Conservation (phyloP, 2,113 vertebrate species). For the Vulpes vulpes region DNA sequence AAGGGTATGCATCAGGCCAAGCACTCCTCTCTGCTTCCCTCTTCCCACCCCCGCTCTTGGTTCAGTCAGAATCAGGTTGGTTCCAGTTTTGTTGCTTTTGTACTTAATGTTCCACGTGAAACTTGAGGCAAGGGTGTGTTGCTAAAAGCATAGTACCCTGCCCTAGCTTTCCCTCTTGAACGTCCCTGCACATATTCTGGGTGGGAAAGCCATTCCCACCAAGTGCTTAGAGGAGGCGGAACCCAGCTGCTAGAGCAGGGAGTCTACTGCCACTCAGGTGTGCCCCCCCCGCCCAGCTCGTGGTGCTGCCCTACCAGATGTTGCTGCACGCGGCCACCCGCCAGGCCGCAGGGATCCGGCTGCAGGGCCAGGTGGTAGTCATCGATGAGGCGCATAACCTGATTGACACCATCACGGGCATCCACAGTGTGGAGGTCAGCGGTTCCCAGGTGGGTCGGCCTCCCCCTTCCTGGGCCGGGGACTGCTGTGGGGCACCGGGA, state of each 20-base stretch:
- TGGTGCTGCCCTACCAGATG: conserved; percentile 98
- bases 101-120: neutral
- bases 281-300: conserved; percentile 88
- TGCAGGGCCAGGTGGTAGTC: conserved; percentile 96
- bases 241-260: no score
- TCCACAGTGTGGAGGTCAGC: conserved; percentile 93
- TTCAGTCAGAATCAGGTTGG: neutral
- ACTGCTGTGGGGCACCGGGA: neutral
- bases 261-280: neutral
- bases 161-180: fast-evolving
- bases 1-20: neutral
- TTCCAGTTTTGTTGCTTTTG: neutral
- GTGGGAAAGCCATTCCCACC: neutral
- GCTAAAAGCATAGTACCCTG: neutral
- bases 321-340: conserved; percentile 95
- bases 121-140: neutral
- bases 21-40: neutral
- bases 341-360: conserved; percentile 92
- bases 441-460: conserved; percentile 93
- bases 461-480: fast-evolving
- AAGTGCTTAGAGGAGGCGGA: neutral
- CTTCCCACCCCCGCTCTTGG: neutral
- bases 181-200: neutral
- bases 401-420: conserved; percentile 94
- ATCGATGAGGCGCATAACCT: conserved; percentile 99